Evolutionary conservation across 2,888 invertebrate genomes (phyloP).

Genomic region (Acrocera orbiculus): DNA sequence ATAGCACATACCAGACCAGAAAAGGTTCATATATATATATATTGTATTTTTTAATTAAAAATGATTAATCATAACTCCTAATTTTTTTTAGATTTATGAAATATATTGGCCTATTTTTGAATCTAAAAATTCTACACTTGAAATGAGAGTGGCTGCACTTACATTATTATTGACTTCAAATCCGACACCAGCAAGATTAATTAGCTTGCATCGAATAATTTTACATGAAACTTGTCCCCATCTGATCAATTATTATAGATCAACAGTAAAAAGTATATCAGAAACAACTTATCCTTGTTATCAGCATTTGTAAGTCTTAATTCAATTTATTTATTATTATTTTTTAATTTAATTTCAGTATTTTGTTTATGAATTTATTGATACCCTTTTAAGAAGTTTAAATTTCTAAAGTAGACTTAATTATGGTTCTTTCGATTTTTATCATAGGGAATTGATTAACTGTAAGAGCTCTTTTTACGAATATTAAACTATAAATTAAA

Average conservation of each 20-base stretch:
- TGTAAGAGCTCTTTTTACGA: too few species aligned
- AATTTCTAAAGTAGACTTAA: too few species aligned
- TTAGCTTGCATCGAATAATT: conserved; percentile 51
- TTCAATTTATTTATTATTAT: not conserved
- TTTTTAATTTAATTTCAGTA: too few species aligned
- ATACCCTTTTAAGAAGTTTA: too few species aligned
- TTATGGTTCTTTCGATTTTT: too few species aligned
- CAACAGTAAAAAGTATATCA: conserved; percentile 48
- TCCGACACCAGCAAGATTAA: conserved; percentile 44
- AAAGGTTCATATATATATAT: conserved; percentile 24
- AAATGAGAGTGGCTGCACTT: conserved; percentile 47
- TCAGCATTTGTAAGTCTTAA: conserved; percentile 40
- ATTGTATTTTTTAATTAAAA: too few species aligned
- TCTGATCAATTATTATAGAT: conserved; percentile 51
- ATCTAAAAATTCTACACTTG: conserved; percentile 45
- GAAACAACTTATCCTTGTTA: conserved; percentile 49
- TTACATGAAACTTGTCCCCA: conserved; percentile 42
- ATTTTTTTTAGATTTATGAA: conserved; percentile 34
- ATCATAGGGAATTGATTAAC: too few species aligned
- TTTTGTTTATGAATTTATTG: too few species aligned
- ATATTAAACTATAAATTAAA: too few species aligned
- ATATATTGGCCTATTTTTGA: conserved; percentile 51
- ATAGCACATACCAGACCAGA: conserved; percentile 35
- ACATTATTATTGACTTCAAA: conserved; percentile 45
- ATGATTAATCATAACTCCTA: too few species aligned